Conservation (phyloP, 1,140 invertebrate genomes). For the Pseudomyrmex cubaensis region DNA sequence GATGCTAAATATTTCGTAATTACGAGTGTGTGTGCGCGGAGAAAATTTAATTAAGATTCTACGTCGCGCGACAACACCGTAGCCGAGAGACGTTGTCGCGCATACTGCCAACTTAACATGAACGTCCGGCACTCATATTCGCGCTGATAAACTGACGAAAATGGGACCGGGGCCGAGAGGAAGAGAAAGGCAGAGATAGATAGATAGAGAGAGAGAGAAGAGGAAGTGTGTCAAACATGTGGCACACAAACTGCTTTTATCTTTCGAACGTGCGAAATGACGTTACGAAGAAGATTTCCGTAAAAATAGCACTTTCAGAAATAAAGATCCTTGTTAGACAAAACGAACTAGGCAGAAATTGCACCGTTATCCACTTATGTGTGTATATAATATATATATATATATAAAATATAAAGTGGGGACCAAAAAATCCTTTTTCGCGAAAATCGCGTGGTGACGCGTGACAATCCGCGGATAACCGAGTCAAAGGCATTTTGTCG, state of each 20-base stretch:
- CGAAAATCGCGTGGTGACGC: neutral
- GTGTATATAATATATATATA: too few species aligned
- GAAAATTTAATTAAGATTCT: constrained; percentile 60
- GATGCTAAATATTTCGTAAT: constrained; percentile 47
- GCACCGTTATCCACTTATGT: too few species aligned
- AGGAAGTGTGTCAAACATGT: constrained; percentile 35
- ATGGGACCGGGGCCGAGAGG: constrained; percentile 2
- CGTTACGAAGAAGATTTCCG: too few species aligned
- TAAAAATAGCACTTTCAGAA: neutral
- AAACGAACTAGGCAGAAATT: neutral
- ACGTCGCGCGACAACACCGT: constrained; percentile 4
- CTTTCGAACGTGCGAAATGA: neutral
- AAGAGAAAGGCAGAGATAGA: too few species aligned
- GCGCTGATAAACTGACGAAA: constrained; percentile 41
- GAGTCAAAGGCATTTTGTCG: constrained; percentile 44
- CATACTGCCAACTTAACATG: constrained; percentile 29
- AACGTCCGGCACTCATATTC: constrained; percentile 37
- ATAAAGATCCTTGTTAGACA: neutral
- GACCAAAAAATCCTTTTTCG: neutral
- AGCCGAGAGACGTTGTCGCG: constrained; percentile 7
- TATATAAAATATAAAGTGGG: too few species aligned
- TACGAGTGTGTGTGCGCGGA: constrained; percentile 13
- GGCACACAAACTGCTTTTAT: constrained; percentile 14
- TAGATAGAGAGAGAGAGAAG: neutral
- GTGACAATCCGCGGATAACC: constrained; percentile 39